phyloP scores from a whole-genome alignment of 1,140 invertebrate species.

The Nephila pilipes region DNA sequence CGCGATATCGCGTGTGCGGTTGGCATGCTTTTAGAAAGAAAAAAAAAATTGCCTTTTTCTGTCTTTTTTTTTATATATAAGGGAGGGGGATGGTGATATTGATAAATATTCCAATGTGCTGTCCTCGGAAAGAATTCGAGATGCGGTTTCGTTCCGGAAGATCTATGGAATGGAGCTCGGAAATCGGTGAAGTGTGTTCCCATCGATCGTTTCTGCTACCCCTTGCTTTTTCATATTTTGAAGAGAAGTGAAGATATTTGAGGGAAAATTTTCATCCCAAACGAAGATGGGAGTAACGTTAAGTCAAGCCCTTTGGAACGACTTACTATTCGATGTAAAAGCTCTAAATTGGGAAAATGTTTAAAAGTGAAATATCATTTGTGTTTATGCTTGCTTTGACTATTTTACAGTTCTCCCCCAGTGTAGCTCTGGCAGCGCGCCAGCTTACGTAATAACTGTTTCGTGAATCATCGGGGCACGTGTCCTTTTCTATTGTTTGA shows the following conservation, averaged over 20 bases:
- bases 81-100: conserved; percentile 25
- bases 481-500: too few relatives aligned
- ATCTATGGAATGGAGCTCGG: background rate
- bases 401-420: too few relatives aligned
- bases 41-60: too few relatives aligned
- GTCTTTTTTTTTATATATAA: background rate
- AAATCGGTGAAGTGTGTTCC: background rate
- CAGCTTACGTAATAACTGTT: too few relatives aligned
- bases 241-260: background rate
- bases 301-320: too few relatives aligned
- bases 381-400: too few relatives aligned
- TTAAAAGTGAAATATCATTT: too few relatives aligned
- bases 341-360: too few relatives aligned
- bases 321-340: too few relatives aligned
- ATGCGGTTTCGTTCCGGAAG: conserved; percentile 51
- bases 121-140: background rate
- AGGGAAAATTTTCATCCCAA: background rate
- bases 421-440: too few relatives aligned
- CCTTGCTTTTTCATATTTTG: background rate
- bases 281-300: background rate
- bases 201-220: background rate
- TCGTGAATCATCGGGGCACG: too few relatives aligned
- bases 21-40: background rate
- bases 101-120: conserved; percentile 41
- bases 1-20: background rate